These are phyloP conservation scores for Harpalus rufipes DNA, from an alignment of 2,888 invertebrate species.

Conservation along the genomic window DNA sequence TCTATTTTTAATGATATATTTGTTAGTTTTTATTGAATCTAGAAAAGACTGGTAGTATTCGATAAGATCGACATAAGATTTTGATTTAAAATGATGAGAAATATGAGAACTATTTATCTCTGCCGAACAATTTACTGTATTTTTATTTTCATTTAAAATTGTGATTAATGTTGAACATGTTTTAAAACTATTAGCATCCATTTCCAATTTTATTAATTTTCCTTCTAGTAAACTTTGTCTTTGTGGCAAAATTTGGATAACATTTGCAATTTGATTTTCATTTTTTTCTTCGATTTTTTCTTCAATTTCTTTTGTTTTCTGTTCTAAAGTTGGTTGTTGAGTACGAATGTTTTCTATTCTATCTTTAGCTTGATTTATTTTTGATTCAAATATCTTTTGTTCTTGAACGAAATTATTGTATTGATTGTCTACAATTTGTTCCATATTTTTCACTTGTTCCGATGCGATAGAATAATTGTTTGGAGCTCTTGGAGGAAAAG, in stretches of 20 bases:
- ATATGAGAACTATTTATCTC: constrained; percentile 37
- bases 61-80: constrained; percentile 38
- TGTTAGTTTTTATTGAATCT: constrained; percentile 47
- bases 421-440: constrained; percentile 68
- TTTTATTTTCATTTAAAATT: constrained; percentile 68
- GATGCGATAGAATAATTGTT: constrained; percentile 65
- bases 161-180: constrained; percentile 70
- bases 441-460: constrained; percentile 69
- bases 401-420: constrained; percentile 69
- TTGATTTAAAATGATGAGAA: constrained; percentile 5
- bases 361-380: constrained; percentile 67
- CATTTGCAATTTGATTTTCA: constrained; percentile 23
- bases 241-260: constrained; percentile 35
- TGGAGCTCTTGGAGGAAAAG: constrained; percentile 67
- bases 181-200: constrained; percentile 67
- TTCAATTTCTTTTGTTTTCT: constrained; percentile 67
- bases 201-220: constrained; percentile 68
- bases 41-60: constrained; percentile 51
- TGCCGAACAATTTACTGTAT: constrained; percentile 14
- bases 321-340: constrained; percentile 68
- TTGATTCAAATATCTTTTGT: constrained; percentile 69
- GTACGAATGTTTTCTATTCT: constrained; percentile 69
- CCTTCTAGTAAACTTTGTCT: constrained; percentile 37
- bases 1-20: constrained; percentile 39
- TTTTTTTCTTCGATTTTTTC: constrained; percentile 68